These are phyloP conservation scores for Brachyalestes nurse DNA, from an alignment of 2,797 vertebrate genomes.

Conservation along the genomic window DNA sequence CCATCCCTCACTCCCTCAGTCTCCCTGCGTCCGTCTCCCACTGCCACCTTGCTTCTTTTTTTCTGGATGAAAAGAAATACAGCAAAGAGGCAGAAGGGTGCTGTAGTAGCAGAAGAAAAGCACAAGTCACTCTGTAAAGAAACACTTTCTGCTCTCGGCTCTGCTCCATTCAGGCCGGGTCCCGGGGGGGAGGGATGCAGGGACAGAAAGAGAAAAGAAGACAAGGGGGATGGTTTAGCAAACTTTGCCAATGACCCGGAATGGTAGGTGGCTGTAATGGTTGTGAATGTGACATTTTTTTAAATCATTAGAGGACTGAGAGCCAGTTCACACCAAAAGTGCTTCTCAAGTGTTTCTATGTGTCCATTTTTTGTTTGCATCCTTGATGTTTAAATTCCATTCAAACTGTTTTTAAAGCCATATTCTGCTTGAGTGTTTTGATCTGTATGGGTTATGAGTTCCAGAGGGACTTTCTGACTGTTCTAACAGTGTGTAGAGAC, in stretches of 20 bases:
- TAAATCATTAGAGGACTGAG: background rate
- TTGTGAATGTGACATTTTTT: background rate
- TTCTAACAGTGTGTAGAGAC: too few species aligned
- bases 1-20: slow-evolving; percentile 2
- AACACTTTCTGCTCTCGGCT: slow-evolving; percentile 23
- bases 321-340: background rate
- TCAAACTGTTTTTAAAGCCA: too few species aligned
- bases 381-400: too few species aligned
- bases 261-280: slow-evolving; percentile 24
- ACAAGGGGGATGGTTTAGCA: slow-evolving; percentile 19
- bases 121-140: slow-evolving; percentile 35
- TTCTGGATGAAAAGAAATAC: slow-evolving; percentile 11
- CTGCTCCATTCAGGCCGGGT: background rate
- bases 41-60: slow-evolving; percentile 7
- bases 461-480: too few species aligned
- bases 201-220: slow-evolving; percentile 32
- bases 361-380: background rate
- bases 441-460: too few species aligned
- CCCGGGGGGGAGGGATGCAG: background rate
- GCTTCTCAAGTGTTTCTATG: background rate
- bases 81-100: slow-evolving; percentile 23
- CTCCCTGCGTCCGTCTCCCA: background rate
- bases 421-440: too few species aligned
- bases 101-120: slow-evolving; percentile 28
- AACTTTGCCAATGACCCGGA: slow-evolving; percentile 56